Evolutionary conservation across 2,113 vertebrate species (phyloP), one percentile per base, ranked within the genome.

Genomic region (Corvus hawaiiensis): DNA sequence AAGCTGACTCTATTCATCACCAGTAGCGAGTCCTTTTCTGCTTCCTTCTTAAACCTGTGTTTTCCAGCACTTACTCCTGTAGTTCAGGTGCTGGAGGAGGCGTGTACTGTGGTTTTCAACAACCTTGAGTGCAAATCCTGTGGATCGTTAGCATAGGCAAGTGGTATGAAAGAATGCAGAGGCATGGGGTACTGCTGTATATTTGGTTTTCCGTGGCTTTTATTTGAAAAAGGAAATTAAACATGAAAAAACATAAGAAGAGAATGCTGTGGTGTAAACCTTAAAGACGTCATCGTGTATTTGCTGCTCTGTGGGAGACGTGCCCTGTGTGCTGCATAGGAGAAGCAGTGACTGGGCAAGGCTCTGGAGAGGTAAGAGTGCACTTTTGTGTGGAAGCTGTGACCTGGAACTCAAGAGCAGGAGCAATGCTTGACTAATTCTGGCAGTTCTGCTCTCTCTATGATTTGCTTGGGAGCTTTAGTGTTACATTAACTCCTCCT

Each of bases 321-420:
- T 39, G 71, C 46, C 51, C 49, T 7, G 35, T 22, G 62, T 35
- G 37, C 48, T 48, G 78, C 20, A 4, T 4, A 9, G 71, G 67
- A 62, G 44, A n/a, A 22, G 72, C 62, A 32, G 67, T 6, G 87
- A 13, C 55, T 37, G 59, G 58, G 74, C 84, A 90, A 66, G 86
- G 66, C 89, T 68, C 7, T 15, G 69, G 56, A 82, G 69, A 94
- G 69, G 84, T 82, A 91, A 74, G 89, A 84, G 87, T 41, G 76
- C 75, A 64, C 81, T 91, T 96, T 96, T 96, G 94, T 97, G 89
- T 84, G 71, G 73, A 61, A 91, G 90, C 95, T 0, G 3, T 96
- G 95, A 96, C 88, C 94, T 95, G 95, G 94, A 97, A 96, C 93
- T 35, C 82, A 32, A 37, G 78, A 86, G 87, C 71, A 71, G 66